Percentiles rank a stretch among this genome's conserved stretches.
phyloP scores from a whole-genome alignment of 2,888 invertebrate genomes.

The Diarsia dahlii region DNA sequence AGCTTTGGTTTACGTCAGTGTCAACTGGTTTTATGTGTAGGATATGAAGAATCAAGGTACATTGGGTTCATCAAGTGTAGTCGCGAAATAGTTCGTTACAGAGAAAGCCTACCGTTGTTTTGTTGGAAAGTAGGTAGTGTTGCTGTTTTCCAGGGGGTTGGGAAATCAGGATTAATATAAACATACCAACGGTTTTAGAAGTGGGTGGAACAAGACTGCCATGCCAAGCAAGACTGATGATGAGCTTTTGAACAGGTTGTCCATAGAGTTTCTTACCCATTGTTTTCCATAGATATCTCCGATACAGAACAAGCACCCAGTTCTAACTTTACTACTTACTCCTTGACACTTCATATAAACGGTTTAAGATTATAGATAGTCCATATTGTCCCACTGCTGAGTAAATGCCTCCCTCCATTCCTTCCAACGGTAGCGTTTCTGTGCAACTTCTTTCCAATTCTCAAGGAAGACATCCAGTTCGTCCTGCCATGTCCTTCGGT shows the following conservation, averaged over 20 bases:
- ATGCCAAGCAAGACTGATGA: no score
- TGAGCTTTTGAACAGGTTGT: no score
- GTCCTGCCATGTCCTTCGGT: no score
- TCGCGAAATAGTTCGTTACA: background rate
- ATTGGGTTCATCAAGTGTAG: no score
- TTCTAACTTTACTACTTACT: background rate
- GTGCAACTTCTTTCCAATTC: no score
- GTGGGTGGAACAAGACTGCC: no score
- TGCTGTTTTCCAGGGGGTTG: background rate
- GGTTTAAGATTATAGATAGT: no score
- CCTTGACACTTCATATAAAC: background rate
- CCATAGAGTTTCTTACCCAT: background rate
- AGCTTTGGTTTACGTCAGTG: conserved; percentile 25
- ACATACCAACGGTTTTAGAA: no score
- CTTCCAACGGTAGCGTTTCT: no score
- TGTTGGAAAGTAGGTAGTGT: background rate
- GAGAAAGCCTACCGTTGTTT: background rate
- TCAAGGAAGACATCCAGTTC: no score
- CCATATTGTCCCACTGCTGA: no score
- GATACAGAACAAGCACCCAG: background rate
- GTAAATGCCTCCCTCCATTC: no score
- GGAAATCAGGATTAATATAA: background rate
- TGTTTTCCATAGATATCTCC: background rate
- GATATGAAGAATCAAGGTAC: background rate
- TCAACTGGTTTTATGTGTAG: background rate